These are phyloP conservation scores for Gari tellinella DNA, from an alignment of 2,888 invertebrate species.

Conservation along the genomic window DNA sequence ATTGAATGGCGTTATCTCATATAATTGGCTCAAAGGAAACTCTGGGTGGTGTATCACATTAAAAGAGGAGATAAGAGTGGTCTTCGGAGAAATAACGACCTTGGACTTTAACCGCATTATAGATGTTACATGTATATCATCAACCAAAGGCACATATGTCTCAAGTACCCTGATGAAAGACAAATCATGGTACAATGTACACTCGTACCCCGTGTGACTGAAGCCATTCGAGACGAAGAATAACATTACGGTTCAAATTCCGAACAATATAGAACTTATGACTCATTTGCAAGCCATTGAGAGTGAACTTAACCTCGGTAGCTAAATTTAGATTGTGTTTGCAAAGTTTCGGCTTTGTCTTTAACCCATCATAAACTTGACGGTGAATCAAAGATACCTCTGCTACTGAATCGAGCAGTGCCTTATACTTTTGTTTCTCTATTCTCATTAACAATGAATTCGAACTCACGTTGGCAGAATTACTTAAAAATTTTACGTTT, in stretches of 20 bases:
- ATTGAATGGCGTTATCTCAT: too few relatives aligned
- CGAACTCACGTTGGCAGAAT: slow-evolving; percentile 2
- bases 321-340: slow-evolving; percentile 12
- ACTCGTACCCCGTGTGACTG: slow-evolving; percentile 21
- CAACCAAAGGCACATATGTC: slow-evolving; percentile 17
- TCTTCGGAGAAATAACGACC: slow-evolving; percentile 2
- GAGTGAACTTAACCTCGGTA: slow-evolving; percentile 8
- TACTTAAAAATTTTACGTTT: neutral
- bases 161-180: slow-evolving; percentile 20
- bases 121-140: slow-evolving; percentile 38
- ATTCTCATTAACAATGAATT: slow-evolving; percentile 16
- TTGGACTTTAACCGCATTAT: slow-evolving; percentile 5
- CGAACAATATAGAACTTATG: slow-evolving; percentile 16
- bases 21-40: too few relatives aligned
- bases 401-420: slow-evolving; percentile 32
- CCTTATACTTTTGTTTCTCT: slow-evolving; percentile 31
- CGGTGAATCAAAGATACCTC: slow-evolving; percentile 31
- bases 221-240: slow-evolving; percentile 1
- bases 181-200: slow-evolving; percentile 41
- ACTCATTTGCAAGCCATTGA: slow-evolving; percentile 4
- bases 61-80: slow-evolving; percentile 9
- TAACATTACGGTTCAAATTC: slow-evolving; percentile 3
- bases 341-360: slow-evolving; percentile 13
- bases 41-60: too few relatives aligned
- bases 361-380: slow-evolving; percentile 69